Base-by-base conservation (phyloP, 1,140 invertebrate species). In the Drosophila kurseongensis region DNA sequence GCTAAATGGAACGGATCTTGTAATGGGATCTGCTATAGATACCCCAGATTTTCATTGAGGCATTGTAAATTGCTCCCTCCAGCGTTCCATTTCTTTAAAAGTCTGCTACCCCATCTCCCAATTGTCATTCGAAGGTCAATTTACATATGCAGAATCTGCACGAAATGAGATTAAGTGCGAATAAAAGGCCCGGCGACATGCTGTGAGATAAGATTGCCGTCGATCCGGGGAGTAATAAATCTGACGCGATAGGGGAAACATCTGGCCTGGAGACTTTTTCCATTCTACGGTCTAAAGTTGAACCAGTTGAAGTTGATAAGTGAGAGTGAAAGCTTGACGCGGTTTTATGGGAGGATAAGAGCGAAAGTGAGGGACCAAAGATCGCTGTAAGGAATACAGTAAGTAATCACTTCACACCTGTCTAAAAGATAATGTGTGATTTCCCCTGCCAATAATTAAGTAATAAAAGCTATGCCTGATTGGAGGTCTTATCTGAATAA, bases 121-220 rank as follows among this genome's bases (percentile, higher is more conserved):
- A 32, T 40, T 56, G 32, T 16, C 42, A 71, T 71, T 71, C 68
- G 66, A 72, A 72, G 68, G 68, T 72, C 68, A 71, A 41, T 38
- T 47, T 41, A 48, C 44, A 71, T 50, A 42, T 72, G 68, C 68
- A 72, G 36, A 71, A 57, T 50, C 44, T 48, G 68, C 42, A 71
- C 16, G 51, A 48, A 72, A 58, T 32, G 44, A 50, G 65, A 69
- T 72, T 71, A 72, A 72, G 66, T 50, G 52, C 66, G 66, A 71
- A 72, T 71, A 35, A 66, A 42, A 67, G 65, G 36, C 44, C 3
- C 44, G 7, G 23, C 42, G 35, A 45, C 40, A 32, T 32, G 58
- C 36, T 16, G 27, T 62, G 62, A 40, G 63, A 68, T 68, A 68
- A 68, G 62, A 68, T 67, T 36, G 18, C 47, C 47, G 12, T 35